Conservation (phyloP, 2,888 invertebrate species). For the Orgyia antiqua region DNA sequence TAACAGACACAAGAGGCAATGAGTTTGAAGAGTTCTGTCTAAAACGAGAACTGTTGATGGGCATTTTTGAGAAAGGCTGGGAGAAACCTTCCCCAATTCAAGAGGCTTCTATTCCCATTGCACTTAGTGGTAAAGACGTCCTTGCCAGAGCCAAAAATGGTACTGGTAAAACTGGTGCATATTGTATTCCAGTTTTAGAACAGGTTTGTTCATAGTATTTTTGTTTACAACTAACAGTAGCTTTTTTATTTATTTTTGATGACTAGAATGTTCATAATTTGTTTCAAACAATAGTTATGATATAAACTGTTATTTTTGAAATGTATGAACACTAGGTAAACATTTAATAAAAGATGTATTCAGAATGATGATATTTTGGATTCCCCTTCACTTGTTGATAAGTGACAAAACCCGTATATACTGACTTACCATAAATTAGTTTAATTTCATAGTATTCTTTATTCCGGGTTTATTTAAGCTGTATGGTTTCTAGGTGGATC, state of each 20-base stretch:
- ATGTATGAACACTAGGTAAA: too few relatives aligned
- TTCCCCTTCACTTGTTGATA: slow-evolving; percentile 73
- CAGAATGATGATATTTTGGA: slow-evolving; percentile 69
- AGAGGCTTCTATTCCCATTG: slow-evolving; percentile 99
- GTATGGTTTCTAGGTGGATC: slow-evolving; percentile 79
- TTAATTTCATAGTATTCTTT: neutral
- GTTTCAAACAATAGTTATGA: too few relatives aligned
- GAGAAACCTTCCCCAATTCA: slow-evolving; percentile 99
- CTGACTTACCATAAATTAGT: slow-evolving; percentile 10
- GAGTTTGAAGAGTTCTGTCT: slow-evolving; percentile 99
- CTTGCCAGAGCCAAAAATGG: slow-evolving; percentile 99
- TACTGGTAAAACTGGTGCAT: slow-evolving; percentile 99
- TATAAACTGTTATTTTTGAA: too few relatives aligned
- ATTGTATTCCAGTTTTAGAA: slow-evolving; percentile 98
- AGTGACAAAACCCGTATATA: slow-evolving; percentile 54
- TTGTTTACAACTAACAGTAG: neutral
- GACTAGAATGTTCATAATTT: too few relatives aligned
- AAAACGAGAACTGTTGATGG: slow-evolving; percentile 98
- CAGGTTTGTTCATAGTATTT: slow-evolving; percentile 67
- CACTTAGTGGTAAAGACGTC: slow-evolving; percentile 97
- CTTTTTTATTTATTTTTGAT: too few relatives aligned
- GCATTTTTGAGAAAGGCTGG: slow-evolving; percentile 99
- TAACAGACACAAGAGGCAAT: slow-evolving; percentile 98
- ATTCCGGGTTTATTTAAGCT: slow-evolving; percentile 1
- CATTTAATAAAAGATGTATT: too few relatives aligned